Conservation (phyloP, 2,113 vertebrate genomes). For the Baryphthengus martii region DNA sequence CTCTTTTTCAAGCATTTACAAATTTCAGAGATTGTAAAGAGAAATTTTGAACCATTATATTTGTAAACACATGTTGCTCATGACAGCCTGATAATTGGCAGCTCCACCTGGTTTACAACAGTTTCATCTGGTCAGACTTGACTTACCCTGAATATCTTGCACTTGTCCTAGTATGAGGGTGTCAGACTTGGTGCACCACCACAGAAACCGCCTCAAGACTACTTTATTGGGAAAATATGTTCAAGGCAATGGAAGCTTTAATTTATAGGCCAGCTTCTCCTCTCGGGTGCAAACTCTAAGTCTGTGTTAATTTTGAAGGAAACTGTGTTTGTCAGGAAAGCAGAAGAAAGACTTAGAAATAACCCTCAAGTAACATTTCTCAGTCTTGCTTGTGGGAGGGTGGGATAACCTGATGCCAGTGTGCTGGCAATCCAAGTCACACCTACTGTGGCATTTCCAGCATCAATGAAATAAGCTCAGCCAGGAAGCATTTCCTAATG, state of each 20-base stretch:
- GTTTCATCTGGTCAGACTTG: background rate
- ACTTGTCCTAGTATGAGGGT: background rate
- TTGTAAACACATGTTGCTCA: background rate
- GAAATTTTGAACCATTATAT: background rate
- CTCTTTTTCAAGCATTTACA: fast-evolving
- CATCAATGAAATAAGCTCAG: background rate
- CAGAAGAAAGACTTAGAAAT: background rate
- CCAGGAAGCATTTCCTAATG: background rate
- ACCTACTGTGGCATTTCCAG: background rate
- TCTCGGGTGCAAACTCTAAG: background rate
- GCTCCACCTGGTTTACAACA: background rate
- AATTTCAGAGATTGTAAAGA: background rate
- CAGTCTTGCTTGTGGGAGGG: background rate
- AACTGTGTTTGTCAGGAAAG: background rate
- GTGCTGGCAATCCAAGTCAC: background rate
- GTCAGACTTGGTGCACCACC: background rate
- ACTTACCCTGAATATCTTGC: background rate
- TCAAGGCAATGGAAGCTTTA: background rate
- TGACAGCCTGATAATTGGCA: background rate
- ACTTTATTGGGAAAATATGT: background rate
- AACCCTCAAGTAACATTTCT: background rate
- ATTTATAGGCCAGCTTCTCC: background rate
- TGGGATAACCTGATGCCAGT: background rate
- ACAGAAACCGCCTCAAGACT: background rate
- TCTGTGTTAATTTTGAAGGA: background rate